Conservation (phyloP, 2,888 invertebrate genomes). For the Acleris sparsana region DNA sequence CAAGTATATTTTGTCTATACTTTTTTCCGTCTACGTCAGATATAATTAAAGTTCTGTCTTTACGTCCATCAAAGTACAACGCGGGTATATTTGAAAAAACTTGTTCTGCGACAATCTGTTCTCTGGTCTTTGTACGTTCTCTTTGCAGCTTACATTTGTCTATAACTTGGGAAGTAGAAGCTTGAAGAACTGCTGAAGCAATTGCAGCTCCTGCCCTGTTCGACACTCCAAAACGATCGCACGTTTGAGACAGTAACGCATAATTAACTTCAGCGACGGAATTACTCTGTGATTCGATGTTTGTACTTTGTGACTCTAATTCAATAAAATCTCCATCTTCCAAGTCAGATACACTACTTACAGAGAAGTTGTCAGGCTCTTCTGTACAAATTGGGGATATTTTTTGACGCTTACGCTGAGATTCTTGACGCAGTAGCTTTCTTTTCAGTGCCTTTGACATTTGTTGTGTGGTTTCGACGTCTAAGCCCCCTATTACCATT, state of each 20-base stretch:
- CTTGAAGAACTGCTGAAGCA: slow-evolving; percentile 34
- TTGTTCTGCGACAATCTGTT: too few species aligned
- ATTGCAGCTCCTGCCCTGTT: slow-evolving; percentile 37
- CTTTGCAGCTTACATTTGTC: slow-evolving; percentile 6
- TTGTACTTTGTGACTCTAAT: too few species aligned
- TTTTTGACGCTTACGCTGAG: slow-evolving; percentile 3
- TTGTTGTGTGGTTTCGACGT: slow-evolving; percentile 15
- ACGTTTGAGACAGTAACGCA: slow-evolving; percentile 34
- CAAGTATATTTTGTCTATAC: too few species aligned
- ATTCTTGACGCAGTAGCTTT: slow-evolving; percentile 11
- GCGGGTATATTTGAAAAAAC: too few species aligned
- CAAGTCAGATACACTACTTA: background rate
- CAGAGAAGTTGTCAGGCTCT: background rate
- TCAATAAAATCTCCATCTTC: too few species aligned
- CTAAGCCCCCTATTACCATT: slow-evolving; percentile 28
- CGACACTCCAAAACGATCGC: slow-evolving; percentile 33
- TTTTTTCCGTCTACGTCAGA: too few species aligned
- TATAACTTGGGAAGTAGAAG: slow-evolving; percentile 8
- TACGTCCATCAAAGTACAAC: slow-evolving; percentile 3
- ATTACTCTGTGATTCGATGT: slow-evolving; percentile 1
- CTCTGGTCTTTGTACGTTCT: slow-evolving; percentile 7
- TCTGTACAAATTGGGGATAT: slow-evolving; percentile 12
- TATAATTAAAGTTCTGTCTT: slow-evolving; percentile 10
- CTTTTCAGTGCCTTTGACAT: slow-evolving; percentile 21
- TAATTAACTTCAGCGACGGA: slow-evolving; percentile 11